Evolutionary conservation across 1,140 invertebrate genomes (phyloP).

Genomic region (Campoletis sonorensis): DNA sequence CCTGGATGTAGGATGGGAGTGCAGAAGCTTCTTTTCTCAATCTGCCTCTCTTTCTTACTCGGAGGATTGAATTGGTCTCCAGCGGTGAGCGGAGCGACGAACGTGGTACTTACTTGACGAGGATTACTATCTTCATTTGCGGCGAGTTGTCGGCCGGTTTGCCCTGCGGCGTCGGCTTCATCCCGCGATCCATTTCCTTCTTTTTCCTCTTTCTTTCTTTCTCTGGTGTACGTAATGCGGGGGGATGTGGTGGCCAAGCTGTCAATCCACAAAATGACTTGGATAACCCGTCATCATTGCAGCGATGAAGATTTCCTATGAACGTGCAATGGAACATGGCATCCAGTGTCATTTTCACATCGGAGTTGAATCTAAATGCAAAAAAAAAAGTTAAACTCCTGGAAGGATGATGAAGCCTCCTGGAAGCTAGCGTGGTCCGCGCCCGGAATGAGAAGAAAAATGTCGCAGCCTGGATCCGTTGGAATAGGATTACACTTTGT

Average conservation of each 20-base stretch:
- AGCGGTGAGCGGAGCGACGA: constrained; percentile 41
- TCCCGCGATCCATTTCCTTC: neutral
- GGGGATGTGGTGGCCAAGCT: constrained; percentile 28
- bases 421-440: neutral
- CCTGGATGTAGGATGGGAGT: constrained; percentile 8
- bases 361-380: neutral
- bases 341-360: neutral
- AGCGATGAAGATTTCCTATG: neutral
- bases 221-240: neutral
- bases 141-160: constrained; percentile 51
- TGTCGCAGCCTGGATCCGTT: neutral
- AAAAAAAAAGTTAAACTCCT: no score
- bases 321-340: neutral
- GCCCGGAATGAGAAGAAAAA: no score
- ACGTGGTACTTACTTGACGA: constrained; percentile 53
- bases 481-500: neutral
- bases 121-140: constrained; percentile 56
- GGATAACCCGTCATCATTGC: neutral
- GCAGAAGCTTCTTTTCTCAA: neutral
- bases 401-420: neutral
- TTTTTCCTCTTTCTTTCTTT: neutral
- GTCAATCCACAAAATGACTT: constrained; percentile 28
- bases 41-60: neutral
- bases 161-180: constrained; percentile 32
- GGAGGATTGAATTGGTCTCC: constrained; percentile 50